These are phyloP conservation scores for Drosophila sordidula DNA, from an alignment of 2,888 invertebrate genomes.

Conservation along the genomic window DNA sequence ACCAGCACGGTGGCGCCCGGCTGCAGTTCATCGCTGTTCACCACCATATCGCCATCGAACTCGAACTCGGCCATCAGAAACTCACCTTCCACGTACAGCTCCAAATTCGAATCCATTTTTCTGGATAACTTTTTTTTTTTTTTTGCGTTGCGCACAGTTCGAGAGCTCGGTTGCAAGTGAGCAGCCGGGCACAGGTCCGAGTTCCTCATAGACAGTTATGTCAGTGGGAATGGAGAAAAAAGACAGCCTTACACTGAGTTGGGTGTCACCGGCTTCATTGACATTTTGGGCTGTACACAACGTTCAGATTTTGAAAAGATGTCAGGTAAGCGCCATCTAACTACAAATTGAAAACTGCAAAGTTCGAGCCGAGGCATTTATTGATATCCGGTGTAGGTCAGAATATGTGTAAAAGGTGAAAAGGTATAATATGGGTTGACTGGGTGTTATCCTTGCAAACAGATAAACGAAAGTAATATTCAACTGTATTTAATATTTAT, in stretches of 20 bases:
- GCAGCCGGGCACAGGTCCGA: neutral
- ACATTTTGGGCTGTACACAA: neutral
- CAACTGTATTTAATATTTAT: neutral
- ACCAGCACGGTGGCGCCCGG: slow-evolving; percentile 58
- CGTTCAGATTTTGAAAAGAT: neutral
- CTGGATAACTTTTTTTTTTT: neutral
- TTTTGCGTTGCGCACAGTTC: slow-evolving; percentile 2
- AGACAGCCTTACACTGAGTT: neutral
- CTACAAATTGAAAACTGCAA: neutral
- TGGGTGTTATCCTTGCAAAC: too few relatives aligned
- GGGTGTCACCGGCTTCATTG: slow-evolving; percentile 10
- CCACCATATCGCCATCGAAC: slow-evolving; percentile 32
- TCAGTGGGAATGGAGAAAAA: slow-evolving; percentile 7
- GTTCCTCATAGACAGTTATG: slow-evolving; percentile 9
- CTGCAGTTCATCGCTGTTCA: slow-evolving; percentile 37
- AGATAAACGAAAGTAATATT: too few relatives aligned
- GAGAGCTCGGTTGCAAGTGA: slow-evolving; percentile 24
- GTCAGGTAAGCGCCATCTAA: neutral
- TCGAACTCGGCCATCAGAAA: slow-evolving; percentile 63
- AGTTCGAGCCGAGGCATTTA: too few relatives aligned
- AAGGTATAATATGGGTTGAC: too few relatives aligned
- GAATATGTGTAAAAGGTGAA: too few relatives aligned
- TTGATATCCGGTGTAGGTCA: too few relatives aligned
- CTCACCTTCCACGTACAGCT: slow-evolving; percentile 31
- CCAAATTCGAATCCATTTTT: slow-evolving; percentile 27